A percentile compares a stretch with the other conserved stretches of the same genome.
phyloP scores from a whole-genome alignment of 2,888 invertebrate species.

The Yponomeuta cagnagella region DNA sequence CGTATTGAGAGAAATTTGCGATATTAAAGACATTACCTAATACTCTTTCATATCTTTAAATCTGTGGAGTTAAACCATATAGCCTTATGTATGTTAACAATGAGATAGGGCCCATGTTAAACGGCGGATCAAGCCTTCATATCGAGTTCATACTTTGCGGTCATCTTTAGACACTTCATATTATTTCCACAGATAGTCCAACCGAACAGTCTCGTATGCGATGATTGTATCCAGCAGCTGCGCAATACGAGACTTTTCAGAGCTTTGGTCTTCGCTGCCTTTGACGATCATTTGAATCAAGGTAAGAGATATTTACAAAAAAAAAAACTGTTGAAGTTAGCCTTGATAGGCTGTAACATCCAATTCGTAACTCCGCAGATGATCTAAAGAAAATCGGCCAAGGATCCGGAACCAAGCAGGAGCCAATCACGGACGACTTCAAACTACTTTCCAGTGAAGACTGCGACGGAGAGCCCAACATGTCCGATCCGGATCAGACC shows the following conservation, averaged over 20 bases:
- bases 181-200: slow-evolving; percentile 31
- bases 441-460: background rate
- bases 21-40: too few relatives aligned
- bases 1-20: too few relatives aligned
- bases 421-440: background rate
- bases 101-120: too few relatives aligned
- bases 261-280: slow-evolving; percentile 39
- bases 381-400: background rate
- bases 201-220: slow-evolving; percentile 41
- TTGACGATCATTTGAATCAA: slow-evolving; percentile 32
- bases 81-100: too few relatives aligned
- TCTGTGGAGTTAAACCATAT: too few relatives aligned
- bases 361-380: background rate
- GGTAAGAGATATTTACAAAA: slow-evolving; percentile 20
- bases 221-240: slow-evolving; percentile 38
- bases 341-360: too few relatives aligned
- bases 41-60: too few relatives aligned
- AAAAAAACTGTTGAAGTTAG: background rate
- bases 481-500: background rate
- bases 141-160: too few relatives aligned
- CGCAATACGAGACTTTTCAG: slow-evolving; percentile 36
- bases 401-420: background rate
- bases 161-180: slow-evolving; percentile 25
- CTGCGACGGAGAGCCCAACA: background rate
- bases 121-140: too few relatives aligned